Conservation (phyloP, 2,888 invertebrate genomes). For the Torymus auratus region DNA sequence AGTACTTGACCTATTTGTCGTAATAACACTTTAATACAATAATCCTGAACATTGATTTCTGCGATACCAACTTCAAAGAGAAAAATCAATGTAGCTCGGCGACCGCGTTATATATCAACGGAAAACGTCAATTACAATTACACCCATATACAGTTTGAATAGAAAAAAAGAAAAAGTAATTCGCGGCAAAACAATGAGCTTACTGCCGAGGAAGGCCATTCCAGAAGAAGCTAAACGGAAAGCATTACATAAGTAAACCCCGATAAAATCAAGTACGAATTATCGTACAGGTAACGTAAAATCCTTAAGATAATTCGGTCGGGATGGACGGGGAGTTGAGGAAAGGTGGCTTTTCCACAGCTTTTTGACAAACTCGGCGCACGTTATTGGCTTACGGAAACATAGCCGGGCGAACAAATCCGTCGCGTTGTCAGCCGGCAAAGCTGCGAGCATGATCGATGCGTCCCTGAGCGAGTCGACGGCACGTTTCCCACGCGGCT, state of each 20-base stretch:
- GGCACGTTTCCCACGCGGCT: too few relatives aligned
- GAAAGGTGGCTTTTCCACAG: too few relatives aligned
- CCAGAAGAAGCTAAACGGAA: slow-evolving; percentile 11
- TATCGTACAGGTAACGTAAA: slow-evolving; percentile 8
- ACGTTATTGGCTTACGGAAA: too few relatives aligned
- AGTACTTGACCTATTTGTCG: neutral
- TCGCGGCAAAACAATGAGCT: slow-evolving; percentile 35
- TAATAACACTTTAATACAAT: neutral
- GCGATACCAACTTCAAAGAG: neutral
- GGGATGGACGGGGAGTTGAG: too few relatives aligned
- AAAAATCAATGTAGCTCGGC: slow-evolving; percentile 24
- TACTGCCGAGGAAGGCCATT: slow-evolving; percentile 26
- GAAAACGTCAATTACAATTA: slow-evolving; percentile 27
- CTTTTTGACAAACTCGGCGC: too few relatives aligned
- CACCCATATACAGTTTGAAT: neutral
- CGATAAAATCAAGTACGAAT: slow-evolving; percentile 38
- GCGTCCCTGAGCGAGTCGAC: too few relatives aligned
- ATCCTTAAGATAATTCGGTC: too few relatives aligned
- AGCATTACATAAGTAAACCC: slow-evolving; percentile 19
- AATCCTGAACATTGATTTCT: too few relatives aligned
- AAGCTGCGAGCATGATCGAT: too few relatives aligned
- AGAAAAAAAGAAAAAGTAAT: slow-evolving; percentile 12
- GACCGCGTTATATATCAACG: neutral
- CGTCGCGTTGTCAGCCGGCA: too few relatives aligned
- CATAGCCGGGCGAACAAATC: too few relatives aligned